These are phyloP conservation scores for Piscicola geometra DNA, from an alignment of 2,888 invertebrate species.

Conservation along the genomic window DNA sequence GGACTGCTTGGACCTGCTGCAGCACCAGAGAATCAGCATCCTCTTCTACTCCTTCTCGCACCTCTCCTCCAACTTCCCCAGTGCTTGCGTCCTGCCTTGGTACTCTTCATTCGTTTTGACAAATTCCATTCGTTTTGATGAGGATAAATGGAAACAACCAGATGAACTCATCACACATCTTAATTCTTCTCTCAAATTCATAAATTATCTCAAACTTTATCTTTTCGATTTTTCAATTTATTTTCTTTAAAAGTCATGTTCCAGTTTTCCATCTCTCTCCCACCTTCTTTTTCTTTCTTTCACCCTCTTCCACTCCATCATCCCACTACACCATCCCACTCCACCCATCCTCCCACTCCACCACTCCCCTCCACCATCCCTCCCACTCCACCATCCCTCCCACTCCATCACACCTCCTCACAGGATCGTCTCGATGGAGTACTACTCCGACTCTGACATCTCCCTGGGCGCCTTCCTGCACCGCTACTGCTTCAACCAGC, in stretches of 20 bases:
- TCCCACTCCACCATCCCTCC: neutral
- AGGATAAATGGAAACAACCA: neutral
- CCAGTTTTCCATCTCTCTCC: too few relatives aligned
- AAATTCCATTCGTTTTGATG: neutral
- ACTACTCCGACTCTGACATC: constrained; percentile 84
- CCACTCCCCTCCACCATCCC: neutral
- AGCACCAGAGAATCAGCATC: constrained; percentile 74
- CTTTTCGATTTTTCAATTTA: neutral
- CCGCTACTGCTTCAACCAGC: constrained; percentile 79
- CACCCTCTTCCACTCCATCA: neutral
- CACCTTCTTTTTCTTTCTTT: too few relatives aligned
- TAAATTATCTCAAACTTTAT: too few relatives aligned
- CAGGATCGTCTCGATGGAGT: constrained; percentile 84
- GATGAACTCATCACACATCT: too few relatives aligned
- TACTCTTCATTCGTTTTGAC: constrained; percentile 49
- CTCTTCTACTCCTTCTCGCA: constrained; percentile 81
- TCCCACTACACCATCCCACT: neutral
- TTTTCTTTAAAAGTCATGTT: neutral
- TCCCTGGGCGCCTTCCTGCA: constrained; percentile 88
- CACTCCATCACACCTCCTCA: neutral
- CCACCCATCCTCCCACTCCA: neutral
- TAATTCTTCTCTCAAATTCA: too few relatives aligned
- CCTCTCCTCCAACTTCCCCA: constrained; percentile 72
- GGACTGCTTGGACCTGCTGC: constrained; percentile 56
- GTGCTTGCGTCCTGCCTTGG: constrained; percentile 86